A percentile compares a stretch with the other conserved stretches of the same genome.
Conservation (phyloP, 2,797 vertebrate genomes). For the Lepilemur ruficaudatus region DNA sequence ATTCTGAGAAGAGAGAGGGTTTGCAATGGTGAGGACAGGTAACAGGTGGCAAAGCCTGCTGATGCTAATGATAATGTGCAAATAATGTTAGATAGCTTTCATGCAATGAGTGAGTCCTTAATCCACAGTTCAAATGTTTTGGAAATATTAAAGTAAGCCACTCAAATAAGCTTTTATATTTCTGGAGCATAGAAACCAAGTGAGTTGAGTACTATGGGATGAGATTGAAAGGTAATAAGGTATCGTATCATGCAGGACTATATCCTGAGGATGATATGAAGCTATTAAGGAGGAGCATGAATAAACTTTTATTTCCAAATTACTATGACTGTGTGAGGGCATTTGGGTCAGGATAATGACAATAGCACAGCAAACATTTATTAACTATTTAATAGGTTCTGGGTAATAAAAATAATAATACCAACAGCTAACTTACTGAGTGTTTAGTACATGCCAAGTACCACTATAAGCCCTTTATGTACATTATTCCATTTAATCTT, state of each 20-base stretch:
- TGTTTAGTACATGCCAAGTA: not conserved
- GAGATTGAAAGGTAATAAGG: not conserved
- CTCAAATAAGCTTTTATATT: not conserved
- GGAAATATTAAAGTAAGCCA: not conserved
- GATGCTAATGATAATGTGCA: not conserved
- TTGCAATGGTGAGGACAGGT: not conserved
- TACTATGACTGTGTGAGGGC: not conserved
- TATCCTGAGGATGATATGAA: not conserved
- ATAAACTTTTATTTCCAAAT: not conserved
- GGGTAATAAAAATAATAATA: not conserved
- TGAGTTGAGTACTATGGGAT: fast-evolving
- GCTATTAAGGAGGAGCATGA: not conserved
- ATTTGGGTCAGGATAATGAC: not conserved
- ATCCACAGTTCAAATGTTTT: not conserved
- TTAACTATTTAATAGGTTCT: not conserved
- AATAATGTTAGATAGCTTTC: not conserved
- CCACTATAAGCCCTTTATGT: not conserved
- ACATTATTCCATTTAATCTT: not conserved
- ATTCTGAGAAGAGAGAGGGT: not conserved
- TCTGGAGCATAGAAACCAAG: not conserved
- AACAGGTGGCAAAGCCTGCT: not conserved
- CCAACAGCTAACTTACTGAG: not conserved
- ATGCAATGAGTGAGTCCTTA: not conserved
- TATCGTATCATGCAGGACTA: fast-evolving
- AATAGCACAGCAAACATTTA: not conserved